Base-by-base conservation (phyloP, 2,888 invertebrate genomes). In the Cheilosia scutellata region DNA sequence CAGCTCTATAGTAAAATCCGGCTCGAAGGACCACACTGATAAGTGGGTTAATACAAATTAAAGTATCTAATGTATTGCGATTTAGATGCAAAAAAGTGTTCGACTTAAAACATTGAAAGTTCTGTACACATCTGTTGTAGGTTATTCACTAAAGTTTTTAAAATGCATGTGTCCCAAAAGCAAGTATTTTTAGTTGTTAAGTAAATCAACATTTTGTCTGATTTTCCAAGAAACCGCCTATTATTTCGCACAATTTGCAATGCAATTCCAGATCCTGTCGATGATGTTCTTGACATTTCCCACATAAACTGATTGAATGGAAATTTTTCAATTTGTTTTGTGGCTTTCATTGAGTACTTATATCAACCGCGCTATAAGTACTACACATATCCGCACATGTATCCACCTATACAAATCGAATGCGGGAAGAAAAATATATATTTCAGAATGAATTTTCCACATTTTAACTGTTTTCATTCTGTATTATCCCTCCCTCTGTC, bases 281-380 rank as follows among this genome's bases (percentile, higher is more conserved):
- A 11, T 16, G 16, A 57, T 55, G 63, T 63, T 65, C 70, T 77
- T 82, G 82, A 66, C 66, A 78, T 53, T 58, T 53, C 49, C 72
- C 60, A 47, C 66, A 55, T 33, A 78, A 78, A 49, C 55, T 83
- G 72, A 68, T 83, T 83, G 72, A 78, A 83, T 83, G 78, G 72
- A 83, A 83, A 83, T 66, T 83, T 78, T 78, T 83, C 78, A 83
- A 83, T 83, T 83, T 83, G 66, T 72, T 83, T 83, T 72, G 78
- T 47, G 82, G 82, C 63, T 82, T 70, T 58, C 57, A 63, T 57
- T 51, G 70, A 68, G 40, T 4, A 25, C 66, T 76, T 5, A 33
- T 63, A 55, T 25, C 53, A 29, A 29, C 37, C 51, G 33, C 51
- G 55, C 42, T 20, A 31, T 16, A 37, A 9, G 9, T 55, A 5